Evolutionary conservation across 1,140 invertebrate genomes (phyloP).

Genomic region (Drosophila tsacasi): DNA sequence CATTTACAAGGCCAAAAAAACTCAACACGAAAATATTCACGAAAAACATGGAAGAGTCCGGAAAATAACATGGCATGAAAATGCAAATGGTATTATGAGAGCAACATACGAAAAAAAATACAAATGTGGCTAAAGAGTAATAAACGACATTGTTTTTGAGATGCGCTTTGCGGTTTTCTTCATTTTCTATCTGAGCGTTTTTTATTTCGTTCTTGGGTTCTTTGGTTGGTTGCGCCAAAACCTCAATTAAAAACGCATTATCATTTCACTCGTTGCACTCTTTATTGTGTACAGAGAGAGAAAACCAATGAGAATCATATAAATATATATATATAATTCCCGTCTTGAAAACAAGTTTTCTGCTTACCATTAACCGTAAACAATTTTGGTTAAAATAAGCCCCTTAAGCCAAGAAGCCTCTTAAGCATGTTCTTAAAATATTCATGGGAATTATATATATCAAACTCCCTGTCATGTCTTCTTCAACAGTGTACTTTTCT

Average conservation of each 20-base stretch:
- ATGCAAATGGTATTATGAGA: constrained; percentile 78
- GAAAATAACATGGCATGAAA: constrained; percentile 67
- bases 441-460: neutral
- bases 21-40: constrained; percentile 12
- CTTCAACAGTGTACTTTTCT: neutral
- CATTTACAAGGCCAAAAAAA: constrained; percentile 36
- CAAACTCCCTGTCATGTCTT: no score
- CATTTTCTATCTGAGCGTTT: constrained; percentile 24
- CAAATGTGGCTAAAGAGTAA: constrained; percentile 71
- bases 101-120: constrained; percentile 29
- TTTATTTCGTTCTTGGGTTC: constrained; percentile 23
- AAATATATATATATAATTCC: no score
- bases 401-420: neutral
- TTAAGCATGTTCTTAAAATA: no score
- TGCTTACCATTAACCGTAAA: neutral
- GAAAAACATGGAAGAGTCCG: constrained; percentile 43
- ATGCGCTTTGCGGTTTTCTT: constrained; percentile 56
- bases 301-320: neutral
- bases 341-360: neutral
- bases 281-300: constrained; percentile 12
- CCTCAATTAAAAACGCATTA: constrained; percentile 85
- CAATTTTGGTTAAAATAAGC: neutral
- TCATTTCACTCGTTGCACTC: constrained; percentile 80
- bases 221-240: constrained; percentile 72
- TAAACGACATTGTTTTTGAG: constrained; percentile 78